Percentiles rank a stretch among this genome's conserved stretches.
phyloP scores from a whole-genome alignment of 2,113 vertebrate species.

The Ariopsis seemanni region DNA sequence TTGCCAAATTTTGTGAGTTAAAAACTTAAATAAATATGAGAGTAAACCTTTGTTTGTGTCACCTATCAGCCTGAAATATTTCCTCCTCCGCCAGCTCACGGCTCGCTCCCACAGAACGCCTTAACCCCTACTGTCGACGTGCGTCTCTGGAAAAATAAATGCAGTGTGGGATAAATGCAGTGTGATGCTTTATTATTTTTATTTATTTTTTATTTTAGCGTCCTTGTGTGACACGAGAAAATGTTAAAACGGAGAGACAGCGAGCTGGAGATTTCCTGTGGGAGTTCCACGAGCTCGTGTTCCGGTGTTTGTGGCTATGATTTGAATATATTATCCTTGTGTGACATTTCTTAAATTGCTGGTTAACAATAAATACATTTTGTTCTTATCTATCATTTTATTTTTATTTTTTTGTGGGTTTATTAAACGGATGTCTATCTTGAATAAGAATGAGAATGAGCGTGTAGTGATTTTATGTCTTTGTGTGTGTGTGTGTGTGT shows the following conservation, averaged over 20 bases:
- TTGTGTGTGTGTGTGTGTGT: constrained; percentile 38
- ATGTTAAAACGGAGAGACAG: constrained; percentile 51
- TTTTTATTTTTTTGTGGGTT: constrained; percentile 62
- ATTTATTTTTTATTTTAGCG: not conserved
- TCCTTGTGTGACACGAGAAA: constrained; percentile 50
- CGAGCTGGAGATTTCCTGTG: constrained; percentile 53
- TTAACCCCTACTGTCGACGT: constrained; percentile 67
- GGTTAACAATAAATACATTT: constrained; percentile 35
- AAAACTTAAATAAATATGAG: constrained; percentile 68
- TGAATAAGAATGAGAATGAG: constrained; percentile 15
- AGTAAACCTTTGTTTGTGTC: constrained; percentile 78
- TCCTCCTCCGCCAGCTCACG: constrained; percentile 63
- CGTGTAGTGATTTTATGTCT: constrained; percentile 26
- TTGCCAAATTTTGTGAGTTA: constrained; percentile 71
- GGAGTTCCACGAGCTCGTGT: constrained; percentile 69
- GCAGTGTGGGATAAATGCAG: constrained; percentile 48
- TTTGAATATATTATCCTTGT: constrained; percentile 66
- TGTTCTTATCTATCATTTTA: constrained; percentile 59
- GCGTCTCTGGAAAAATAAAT: constrained; percentile 9
- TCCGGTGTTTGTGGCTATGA: constrained; percentile 68
- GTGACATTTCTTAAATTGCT: not conserved
- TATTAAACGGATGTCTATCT: constrained; percentile 30
- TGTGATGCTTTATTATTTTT: constrained; percentile 37
- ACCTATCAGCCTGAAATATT: constrained; percentile 78
- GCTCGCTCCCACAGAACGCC: constrained; percentile 57